These are phyloP conservation scores for Caenorhabditis drosophilae DNA, from an alignment of 2,888 invertebrate species.

Conservation along the genomic window DNA sequence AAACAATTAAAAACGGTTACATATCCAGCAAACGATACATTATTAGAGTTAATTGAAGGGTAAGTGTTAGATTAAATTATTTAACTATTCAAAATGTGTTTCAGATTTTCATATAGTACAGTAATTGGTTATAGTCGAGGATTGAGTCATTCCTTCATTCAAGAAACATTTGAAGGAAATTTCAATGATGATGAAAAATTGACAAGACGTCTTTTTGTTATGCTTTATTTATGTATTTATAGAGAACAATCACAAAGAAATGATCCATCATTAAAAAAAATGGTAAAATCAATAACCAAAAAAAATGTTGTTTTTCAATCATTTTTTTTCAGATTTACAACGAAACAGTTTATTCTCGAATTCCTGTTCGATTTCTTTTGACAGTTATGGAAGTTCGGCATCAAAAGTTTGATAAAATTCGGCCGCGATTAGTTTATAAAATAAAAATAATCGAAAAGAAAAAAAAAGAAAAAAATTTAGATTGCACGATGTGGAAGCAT, in stretches of 20 bases:
- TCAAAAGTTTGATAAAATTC: conserved; percentile 15
- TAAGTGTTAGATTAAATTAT: neutral
- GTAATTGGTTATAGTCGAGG: neutral
- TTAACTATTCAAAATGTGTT: neutral
- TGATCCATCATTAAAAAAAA: conserved; percentile 8
- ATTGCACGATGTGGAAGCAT: conserved; percentile 20
- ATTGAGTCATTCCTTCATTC: conserved; percentile 9
- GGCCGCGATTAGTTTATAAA: conserved; percentile 21
- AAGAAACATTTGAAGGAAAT: neutral
- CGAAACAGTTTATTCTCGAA: conserved; percentile 21
- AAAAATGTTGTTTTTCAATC: neutral
- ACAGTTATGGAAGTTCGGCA: conserved; percentile 40
- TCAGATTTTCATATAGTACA: conserved; percentile 8
- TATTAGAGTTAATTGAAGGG: conserved; percentile 21
- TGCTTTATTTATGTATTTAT: conserved; percentile 34
- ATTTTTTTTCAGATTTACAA: conserved; percentile 25
- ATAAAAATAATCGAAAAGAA: neutral
- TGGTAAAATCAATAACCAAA: neutral
- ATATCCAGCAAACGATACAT: conserved; percentile 11
- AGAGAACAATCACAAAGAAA: conserved; percentile 21
- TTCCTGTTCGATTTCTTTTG: conserved; percentile 47
- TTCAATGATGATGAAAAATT: conserved; percentile 11
- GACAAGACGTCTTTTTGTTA: conserved; percentile 17
- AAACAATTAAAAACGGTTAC: conserved; percentile 16
- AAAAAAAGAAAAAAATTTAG: conserved; percentile 5